Percentiles rank a stretch among this genome's conserved stretches.
phyloP scores from a whole-genome alignment of 2,888 invertebrate genomes.

The Furcula furcula region DNA sequence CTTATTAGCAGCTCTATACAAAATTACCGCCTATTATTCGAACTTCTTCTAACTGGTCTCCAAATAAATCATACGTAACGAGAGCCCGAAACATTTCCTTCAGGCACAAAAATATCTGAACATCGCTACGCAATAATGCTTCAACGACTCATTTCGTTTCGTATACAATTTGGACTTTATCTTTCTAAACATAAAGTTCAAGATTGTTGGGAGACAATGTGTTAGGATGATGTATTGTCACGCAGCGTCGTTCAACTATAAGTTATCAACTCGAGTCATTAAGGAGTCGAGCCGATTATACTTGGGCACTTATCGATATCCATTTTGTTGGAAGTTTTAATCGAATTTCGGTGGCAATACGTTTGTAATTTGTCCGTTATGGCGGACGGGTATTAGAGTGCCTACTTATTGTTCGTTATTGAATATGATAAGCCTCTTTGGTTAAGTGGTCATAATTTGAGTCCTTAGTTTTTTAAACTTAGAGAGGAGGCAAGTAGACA shows the following conservation, averaged over 20 bases:
- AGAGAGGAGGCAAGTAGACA: no score
- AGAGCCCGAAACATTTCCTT: constrained; percentile 5
- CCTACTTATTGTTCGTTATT: not conserved
- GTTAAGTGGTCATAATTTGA: no score
- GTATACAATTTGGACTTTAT: no score
- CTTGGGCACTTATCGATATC: constrained; percentile 29
- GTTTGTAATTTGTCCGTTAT: constrained; percentile 22
- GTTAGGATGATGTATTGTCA: no score
- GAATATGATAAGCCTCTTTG: no score
- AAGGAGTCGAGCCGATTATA: constrained; percentile 7
- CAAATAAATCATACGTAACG: constrained; percentile 15
- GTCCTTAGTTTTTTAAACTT: no score
- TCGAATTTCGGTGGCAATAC: constrained; percentile 43
- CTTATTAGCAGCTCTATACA: not conserved
- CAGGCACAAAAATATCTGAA: constrained; percentile 3
- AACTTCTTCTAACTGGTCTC: constrained; percentile 6
- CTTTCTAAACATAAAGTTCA: no score
- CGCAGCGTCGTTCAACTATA: constrained; percentile 6
- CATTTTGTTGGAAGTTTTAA: constrained; percentile 52
- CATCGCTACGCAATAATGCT: no score
- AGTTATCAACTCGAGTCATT: constrained; percentile 15
- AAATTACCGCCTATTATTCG: constrained; percentile 10
- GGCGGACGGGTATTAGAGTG: not conserved
- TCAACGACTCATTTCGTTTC: no score
- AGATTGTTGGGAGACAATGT: no score